Evolutionary conservation across 2,888 invertebrate species (phyloP), one percentile per base, ranked within the genome.

Genomic region (Autographa pulchrina): DNA sequence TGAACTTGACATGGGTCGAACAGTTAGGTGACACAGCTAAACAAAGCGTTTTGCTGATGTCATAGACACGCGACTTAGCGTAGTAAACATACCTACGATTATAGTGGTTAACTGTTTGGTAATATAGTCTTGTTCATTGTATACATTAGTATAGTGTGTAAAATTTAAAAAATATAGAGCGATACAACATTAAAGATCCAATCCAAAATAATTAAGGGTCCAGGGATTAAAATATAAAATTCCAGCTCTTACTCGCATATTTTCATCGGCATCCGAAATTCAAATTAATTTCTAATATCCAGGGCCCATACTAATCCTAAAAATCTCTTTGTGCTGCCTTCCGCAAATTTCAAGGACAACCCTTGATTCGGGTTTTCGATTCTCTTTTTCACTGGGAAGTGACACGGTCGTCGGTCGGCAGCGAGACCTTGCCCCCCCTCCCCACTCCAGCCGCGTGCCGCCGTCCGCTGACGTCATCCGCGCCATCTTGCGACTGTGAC

Each of bases 401-500:
- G 93, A 93, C 91, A 93, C 92, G 92, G 91, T 93, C 91, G 91
- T 86, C 89, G 86, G 87, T 86, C 87, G 91, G 86, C 90, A 78
- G 74, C 84, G 88, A 92, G 92, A 92, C 93, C 94, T 93, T 93
- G 92, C 90, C 90, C 85, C 90, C 88, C 79, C 77, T 85, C 80
- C 84, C 79, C 75, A 61, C 87, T 77, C 74, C 84, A 78, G 86
- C 80, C 77, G 85, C 79, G 43, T 74, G 65, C 85, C 82, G 80
- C 86, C 84, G 90, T 88, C 89, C 85, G 90, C 86, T 95, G 94
- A 95, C 96, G 96, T 95, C 94, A 95, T 83, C 89, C 85, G 88
- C 94, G 95, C 95, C 96, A 96, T 96, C 95, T 96, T 96, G 94
- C 91, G 90, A 89, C 90, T 88, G 85, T 91, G 89, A 91, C 90